Percentiles rank a stretch among this genome's conserved stretches.
phyloP scores from a whole-genome alignment of 2,797 vertebrate genomes.

The Selene dorsalis region DNA sequence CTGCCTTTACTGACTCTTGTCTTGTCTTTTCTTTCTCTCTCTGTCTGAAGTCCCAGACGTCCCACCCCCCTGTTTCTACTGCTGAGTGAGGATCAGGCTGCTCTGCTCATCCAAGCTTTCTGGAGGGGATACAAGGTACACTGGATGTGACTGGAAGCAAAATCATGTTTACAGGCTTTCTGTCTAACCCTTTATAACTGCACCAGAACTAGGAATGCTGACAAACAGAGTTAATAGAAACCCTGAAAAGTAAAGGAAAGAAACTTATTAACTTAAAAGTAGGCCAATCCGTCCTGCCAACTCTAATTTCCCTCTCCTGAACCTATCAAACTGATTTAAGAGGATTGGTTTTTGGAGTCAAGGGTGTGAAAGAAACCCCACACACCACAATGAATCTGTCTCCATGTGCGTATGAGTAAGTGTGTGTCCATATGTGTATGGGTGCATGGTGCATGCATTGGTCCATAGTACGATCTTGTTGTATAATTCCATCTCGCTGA shows the following conservation, averaged over 20 bases:
- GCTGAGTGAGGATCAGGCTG: conserved; percentile 87
- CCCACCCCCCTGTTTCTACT: conserved; percentile 86
- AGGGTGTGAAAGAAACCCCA: conserved; percentile 7
- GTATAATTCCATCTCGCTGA: conserved; percentile 66
- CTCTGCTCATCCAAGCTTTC: conserved; percentile 89
- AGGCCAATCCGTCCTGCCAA: neutral
- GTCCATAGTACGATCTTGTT: conserved; percentile 51
- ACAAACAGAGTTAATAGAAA: neutral
- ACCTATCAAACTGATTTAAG: conserved; percentile 1
- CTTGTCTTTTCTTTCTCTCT: neutral
- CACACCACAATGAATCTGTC: neutral
- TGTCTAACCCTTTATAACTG: neutral
- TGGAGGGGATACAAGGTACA: conserved; percentile 93
- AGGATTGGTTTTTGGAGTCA: neutral
- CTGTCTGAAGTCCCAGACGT: conserved; percentile 85
- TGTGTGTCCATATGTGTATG: conserved; percentile 1
- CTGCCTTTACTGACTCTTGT: neutral
- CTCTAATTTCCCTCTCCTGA: neutral
- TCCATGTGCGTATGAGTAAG: neutral
- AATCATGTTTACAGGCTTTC: conserved; percentile 5
- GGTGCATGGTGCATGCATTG: conserved; percentile 29
- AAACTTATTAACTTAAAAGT: neutral
- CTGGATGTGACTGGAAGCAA: neutral
- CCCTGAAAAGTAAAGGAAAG: neutral
- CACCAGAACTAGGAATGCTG: neutral